A percentile compares a stretch with the other conserved stretches of the same genome.
Evolutionary conservation across 2,888 invertebrate species (phyloP).

Genomic region (Herminia tarsipennalis): DNA sequence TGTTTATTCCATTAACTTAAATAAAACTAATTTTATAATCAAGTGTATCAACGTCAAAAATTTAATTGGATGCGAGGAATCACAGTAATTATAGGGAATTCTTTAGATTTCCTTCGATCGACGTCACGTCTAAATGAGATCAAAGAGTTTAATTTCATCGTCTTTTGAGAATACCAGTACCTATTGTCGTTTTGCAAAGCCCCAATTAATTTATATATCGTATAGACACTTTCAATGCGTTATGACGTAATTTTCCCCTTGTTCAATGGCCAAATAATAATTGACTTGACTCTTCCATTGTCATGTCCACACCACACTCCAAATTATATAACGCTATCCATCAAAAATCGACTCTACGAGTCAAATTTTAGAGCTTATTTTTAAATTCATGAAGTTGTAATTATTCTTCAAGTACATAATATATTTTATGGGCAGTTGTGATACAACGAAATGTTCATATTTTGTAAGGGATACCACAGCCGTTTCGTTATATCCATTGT

Average conservation of each 20-base stretch:
- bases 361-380: no score
- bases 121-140: no score
- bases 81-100: no score
- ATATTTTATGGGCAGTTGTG: constrained; percentile 9
- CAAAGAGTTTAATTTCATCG: no score
- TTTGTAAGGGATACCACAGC: constrained; percentile 34
- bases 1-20: constrained; percentile 43
- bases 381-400: background rate
- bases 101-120: no score
- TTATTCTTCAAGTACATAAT: constrained; percentile 6
- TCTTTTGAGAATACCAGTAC: no score
- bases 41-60: no score
- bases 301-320: background rate
- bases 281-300: constrained; percentile 10
- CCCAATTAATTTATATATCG: no score
- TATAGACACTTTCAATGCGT: background rate
- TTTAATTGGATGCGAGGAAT: no score
- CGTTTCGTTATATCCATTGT: constrained; percentile 46
- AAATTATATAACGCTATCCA: constrained; percentile 5
- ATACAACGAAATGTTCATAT: constrained; percentile 43
- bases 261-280: constrained; percentile 6
- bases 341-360: constrained; percentile 13
- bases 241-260: background rate
- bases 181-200: no score
- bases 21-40: constrained; percentile 28